Conservation (phyloP, 2,888 invertebrate genomes). For the Mycalesis mineus region DNA sequence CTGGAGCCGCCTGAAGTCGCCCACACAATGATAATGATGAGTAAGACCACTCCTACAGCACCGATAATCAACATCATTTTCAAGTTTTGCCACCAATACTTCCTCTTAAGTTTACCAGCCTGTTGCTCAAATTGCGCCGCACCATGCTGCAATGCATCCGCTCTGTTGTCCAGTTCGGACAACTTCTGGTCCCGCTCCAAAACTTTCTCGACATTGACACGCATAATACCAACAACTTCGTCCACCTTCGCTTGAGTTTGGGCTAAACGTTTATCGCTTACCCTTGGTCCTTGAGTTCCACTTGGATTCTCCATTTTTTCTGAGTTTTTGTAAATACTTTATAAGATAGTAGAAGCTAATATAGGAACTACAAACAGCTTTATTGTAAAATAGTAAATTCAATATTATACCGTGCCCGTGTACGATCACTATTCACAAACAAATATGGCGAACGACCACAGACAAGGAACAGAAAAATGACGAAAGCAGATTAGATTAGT, state of each 20-base stretch:
- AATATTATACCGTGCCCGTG: neutral
- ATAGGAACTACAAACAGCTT: conserved; percentile 6
- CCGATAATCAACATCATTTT: conserved; percentile 97
- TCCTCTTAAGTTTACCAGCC: conserved; percentile 96
- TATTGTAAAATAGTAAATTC: neutral
- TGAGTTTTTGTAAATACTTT: neutral
- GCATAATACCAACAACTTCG: conserved; percentile 95
- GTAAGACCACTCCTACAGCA: conserved; percentile 87
- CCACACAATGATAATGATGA: conserved; percentile 89
- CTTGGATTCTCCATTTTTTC: conserved; percentile 71
- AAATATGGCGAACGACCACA: conserved; percentile 24
- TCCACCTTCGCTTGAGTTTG: conserved; percentile 76
- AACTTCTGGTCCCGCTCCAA: conserved; percentile 96
- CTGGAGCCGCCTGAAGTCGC: conserved; percentile 52
- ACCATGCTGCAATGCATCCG: conserved; percentile 95
- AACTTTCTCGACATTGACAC: conserved; percentile 97
- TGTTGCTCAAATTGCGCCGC: conserved; percentile 98
- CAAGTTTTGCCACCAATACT: conserved; percentile 98
- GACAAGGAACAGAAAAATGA: too few relatives aligned
- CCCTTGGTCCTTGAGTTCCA: conserved; percentile 69
- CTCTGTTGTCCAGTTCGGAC: conserved; percentile 95
- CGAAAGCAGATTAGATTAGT: too few relatives aligned
- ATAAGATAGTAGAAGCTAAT: neutral
- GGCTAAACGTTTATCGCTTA: conserved; percentile 72
- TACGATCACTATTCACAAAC: conserved; percentile 10